Conservation (phyloP, 2,797 vertebrate genomes). For the Hipposideros larvatus region DNA sequence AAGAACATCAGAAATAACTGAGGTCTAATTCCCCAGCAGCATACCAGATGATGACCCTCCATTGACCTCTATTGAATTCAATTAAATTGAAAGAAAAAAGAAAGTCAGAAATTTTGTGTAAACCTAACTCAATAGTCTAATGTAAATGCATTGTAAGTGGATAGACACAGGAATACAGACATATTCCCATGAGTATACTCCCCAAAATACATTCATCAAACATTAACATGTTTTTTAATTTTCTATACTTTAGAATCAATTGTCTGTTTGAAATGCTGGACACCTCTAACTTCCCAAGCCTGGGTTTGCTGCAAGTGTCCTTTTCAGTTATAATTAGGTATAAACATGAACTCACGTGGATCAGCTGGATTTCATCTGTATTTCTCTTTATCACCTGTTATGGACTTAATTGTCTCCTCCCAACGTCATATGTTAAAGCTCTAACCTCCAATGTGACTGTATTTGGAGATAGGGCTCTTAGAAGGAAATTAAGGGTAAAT, state of each 20-base stretch:
- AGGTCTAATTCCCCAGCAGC: background rate
- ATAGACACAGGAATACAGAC: background rate
- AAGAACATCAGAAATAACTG: constrained; percentile 32
- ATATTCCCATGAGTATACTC: background rate
- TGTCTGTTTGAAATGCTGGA: constrained; percentile 5
- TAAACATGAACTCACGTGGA: background rate
- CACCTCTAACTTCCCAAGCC: background rate
- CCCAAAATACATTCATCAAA: background rate
- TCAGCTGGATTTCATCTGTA: background rate
- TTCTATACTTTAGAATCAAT: background rate
- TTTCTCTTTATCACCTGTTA: background rate
- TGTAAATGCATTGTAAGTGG: background rate
- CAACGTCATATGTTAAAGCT: background rate
- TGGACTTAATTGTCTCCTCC: background rate
- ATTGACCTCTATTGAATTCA: background rate
- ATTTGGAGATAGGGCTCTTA: background rate
- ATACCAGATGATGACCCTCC: background rate
- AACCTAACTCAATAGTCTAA: constrained; percentile 8
- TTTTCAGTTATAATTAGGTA: background rate
- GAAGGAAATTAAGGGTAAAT: background rate
- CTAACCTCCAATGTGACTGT: background rate
- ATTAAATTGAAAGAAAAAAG: constrained; percentile 3
- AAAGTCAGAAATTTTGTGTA: background rate
- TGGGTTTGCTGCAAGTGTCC: background rate
- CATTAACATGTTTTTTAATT: background rate